phyloP scores from a whole-genome alignment of 2,113 vertebrate genomes.

The Scolopax mira region DNA sequence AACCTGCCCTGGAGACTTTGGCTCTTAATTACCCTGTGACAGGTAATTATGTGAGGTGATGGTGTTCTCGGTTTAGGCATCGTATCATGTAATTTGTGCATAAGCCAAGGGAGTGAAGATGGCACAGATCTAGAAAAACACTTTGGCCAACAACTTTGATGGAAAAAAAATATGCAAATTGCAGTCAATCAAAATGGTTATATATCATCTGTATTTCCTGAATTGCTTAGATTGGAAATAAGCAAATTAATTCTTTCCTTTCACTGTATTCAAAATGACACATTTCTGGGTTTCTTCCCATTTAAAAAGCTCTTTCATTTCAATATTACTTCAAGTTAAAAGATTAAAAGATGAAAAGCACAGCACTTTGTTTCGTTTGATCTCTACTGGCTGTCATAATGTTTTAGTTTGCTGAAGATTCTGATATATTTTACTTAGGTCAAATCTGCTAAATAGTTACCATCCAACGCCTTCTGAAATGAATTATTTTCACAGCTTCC shows the following conservation, averaged over 20 bases:
- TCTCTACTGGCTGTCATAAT: neutral
- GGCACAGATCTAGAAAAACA: neutral
- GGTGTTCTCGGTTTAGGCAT: neutral
- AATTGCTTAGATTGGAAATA: neutral
- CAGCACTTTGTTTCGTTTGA: neutral
- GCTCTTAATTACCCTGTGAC: neutral
- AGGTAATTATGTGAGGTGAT: neutral
- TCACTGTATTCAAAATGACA: neutral
- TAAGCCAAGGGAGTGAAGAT: neutral
- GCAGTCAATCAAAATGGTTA: neutral
- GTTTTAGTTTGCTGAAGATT: neutral
- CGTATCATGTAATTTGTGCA: neutral
- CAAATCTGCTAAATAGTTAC: neutral
- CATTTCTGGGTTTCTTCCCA: neutral
- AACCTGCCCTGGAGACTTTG: neutral
- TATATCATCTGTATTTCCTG: neutral
- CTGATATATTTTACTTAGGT: neutral
- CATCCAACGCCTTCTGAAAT: neutral
- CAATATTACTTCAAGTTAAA: neutral
- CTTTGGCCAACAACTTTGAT: neutral
- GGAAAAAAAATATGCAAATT: neutral
- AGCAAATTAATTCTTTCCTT: neutral
- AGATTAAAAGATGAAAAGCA: neutral
- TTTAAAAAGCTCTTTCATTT: neutral
- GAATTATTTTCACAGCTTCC: neutral